Base-by-base conservation (phyloP, 2,888 invertebrate genomes). In the Catocala sponsa region DNA sequence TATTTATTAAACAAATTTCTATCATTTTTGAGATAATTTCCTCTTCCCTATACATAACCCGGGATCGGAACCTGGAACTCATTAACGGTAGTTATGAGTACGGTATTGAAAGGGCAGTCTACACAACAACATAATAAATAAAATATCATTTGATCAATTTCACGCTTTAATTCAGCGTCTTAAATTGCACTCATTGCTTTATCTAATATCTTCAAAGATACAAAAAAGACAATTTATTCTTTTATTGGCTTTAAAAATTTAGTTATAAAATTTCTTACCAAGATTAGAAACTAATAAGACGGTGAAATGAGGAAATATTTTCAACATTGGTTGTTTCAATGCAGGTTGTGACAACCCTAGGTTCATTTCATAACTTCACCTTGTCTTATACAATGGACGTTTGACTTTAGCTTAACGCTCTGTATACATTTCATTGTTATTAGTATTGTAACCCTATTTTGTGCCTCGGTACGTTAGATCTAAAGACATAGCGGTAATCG, bases 341-440 rank as follows among this genome's bases (percentile, higher is more conserved):
- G 25, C 55, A 13, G 48, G 48, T 66, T 48, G 56, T 60, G 53
- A 55, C 63, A 71, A 73, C 73, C 76, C 78, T 78, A 66, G n/a
- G 13, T 46, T 11, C 6, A 54, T 89, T 85, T 88, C 84, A 83
- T 81, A 90, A 90, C 70, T 74, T 89, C 82, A 90, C 90, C 90
- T 90, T 89, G 90, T 78, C 64, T 68, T 70, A 63, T 71, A 89
- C 87, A 89, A 90, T 87, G 71, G 83, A 65, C 73, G 66, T 58
- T 69, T 74, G 75, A 81, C 72, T 70, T 65, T 53, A 71, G 70
- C 79, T 82, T 81, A 83, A 80, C 81, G 81, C 80, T 82, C 82
- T 77, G 78, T 79, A 80, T 81, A 80, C 77, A 81, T 77, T 84
- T 79, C 79, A 83, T 83, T 85, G 82, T 83, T 80, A 76, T 61